These are phyloP conservation scores for Rhabdophis nuchalis DNA, from an alignment of 2,797 vertebrate genomes.

Conservation along the genomic window DNA sequence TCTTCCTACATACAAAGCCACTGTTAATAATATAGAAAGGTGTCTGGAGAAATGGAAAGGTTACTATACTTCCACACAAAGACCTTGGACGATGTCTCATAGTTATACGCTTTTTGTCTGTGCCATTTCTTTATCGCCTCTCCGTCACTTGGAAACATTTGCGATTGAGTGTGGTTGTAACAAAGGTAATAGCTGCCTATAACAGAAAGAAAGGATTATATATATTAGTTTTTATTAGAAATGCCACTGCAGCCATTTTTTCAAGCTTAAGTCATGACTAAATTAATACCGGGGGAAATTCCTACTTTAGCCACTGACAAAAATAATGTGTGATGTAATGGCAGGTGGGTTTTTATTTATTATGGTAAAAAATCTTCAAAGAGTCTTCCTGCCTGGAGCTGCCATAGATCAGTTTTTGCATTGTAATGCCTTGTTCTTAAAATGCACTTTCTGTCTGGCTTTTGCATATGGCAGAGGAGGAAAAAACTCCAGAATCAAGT, in stretches of 20 bases:
- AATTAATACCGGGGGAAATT: constrained; percentile 3
- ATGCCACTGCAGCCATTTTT: constrained; percentile 2
- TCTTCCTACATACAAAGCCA: not conserved
- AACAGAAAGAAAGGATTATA: not conserved
- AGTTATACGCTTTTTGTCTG: not conserved
- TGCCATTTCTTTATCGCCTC: not conserved
- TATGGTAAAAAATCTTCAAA: constrained; percentile 11
- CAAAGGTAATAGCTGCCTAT: not conserved
- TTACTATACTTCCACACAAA: not conserved
- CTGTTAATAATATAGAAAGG: not conserved
- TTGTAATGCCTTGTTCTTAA: not conserved
- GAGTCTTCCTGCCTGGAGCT: not conserved
- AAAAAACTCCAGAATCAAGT: not conserved
- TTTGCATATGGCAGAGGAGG: not conserved
- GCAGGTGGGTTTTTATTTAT: not conserved
- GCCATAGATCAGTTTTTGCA: not conserved
- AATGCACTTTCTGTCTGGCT: not conserved
- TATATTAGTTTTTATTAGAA: not conserved
- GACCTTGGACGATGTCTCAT: not conserved
- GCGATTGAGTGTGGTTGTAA: not conserved
- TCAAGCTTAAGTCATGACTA: not conserved
- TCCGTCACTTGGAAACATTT: not conserved
- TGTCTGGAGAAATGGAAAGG: not conserved
- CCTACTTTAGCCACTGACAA: not conserved
- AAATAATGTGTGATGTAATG: not conserved